These are phyloP conservation scores for Lophius piscatorius DNA, from an alignment of 2,113 vertebrate genomes.

Conservation along the genomic window DNA sequence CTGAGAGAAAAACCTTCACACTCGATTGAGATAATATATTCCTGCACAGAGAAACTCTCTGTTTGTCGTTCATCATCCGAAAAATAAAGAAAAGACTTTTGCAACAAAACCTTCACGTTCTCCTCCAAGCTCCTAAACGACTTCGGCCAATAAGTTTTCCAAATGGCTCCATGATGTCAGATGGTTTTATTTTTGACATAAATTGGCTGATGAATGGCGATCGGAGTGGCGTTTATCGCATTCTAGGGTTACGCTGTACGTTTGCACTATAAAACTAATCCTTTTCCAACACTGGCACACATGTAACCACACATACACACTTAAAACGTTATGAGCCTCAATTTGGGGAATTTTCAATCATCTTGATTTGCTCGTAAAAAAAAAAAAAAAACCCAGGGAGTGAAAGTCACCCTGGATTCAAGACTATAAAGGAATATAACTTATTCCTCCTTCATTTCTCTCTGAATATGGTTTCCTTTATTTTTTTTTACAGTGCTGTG, in stretches of 20 bases:
- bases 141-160: constrained; percentile 29
- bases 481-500: not conserved
- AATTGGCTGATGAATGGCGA: constrained; percentile 33
- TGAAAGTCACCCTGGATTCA: constrained; percentile 36
- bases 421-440: constrained; percentile 18
- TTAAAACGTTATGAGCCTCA: constrained; percentile 32
- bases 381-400: constrained; percentile 18
- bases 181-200: constrained; percentile 40
- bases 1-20: constrained; percentile 2
- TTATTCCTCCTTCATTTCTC: not conserved
- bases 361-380: constrained; percentile 26
- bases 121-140: constrained; percentile 1
- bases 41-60: not conserved
- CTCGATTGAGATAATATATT: not conserved
- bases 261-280: constrained; percentile 31
- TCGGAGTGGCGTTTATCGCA: constrained; percentile 39
- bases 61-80: constrained; percentile 6
- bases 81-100: not conserved
- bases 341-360: constrained; percentile 40
- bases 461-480: not conserved
- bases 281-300: constrained; percentile 42
- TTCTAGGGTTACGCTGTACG: constrained; percentile 42
- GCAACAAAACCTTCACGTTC: constrained; percentile 7
- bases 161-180: constrained; percentile 49
- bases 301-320: constrained; percentile 27